A percentile compares a stretch with the other conserved stretches of the same genome.
Evolutionary conservation across 2,113 vertebrate genomes (phyloP).

Genomic region (Hydrochoerus hydrochaeris): DNA sequence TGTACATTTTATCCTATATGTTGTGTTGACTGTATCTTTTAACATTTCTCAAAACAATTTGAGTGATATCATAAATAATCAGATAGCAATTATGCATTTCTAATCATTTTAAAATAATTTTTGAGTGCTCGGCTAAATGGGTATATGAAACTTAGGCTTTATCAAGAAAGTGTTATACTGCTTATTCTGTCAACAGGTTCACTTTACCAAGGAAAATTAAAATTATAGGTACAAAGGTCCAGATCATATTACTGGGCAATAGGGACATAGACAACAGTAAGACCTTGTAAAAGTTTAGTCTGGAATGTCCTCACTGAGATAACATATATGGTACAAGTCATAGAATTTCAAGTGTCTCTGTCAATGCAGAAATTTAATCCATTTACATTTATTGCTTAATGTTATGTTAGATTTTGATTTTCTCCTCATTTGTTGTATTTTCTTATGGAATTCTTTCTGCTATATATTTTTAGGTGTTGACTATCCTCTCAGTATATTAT

Average conservation of each 20-base stretch:
- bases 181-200: not conserved
- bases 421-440: not conserved
- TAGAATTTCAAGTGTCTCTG: not conserved
- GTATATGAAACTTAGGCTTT: not conserved
- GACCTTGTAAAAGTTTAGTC: not conserved
- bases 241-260: not conserved
- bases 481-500: not conserved
- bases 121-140: not conserved
- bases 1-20: not conserved
- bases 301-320: not conserved
- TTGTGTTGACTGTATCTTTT: not conserved
- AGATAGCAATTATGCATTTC: not conserved
- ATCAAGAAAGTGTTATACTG: not conserved
- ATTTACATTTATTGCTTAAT: slow-evolving; percentile 10
- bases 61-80: not conserved
- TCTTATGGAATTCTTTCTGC: not conserved
- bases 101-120: not conserved
- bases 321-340: not conserved
- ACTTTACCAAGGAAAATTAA: not conserved
- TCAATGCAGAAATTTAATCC: not conserved
- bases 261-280: not conserved
- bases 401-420: not conserved
- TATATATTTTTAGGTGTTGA: not conserved
- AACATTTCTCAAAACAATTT: not conserved
- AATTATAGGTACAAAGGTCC: not conserved